phyloP scores from a whole-genome alignment of 2,888 invertebrate species.

The Lordiphosa andalusiaca region DNA sequence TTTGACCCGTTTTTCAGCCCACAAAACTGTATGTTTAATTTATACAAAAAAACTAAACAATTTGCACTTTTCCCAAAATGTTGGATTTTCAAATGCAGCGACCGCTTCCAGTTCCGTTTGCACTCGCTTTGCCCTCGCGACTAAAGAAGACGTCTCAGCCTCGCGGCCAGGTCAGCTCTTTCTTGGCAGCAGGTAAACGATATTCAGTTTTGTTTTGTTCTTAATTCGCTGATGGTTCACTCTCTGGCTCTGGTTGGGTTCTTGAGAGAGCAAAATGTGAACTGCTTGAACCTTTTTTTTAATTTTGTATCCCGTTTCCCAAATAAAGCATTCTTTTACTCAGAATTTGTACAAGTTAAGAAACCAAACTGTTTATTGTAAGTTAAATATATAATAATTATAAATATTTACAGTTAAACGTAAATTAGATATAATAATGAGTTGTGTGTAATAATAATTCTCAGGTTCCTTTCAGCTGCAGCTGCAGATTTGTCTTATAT shows the following conservation, averaged over 20 bases:
- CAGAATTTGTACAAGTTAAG: too few species aligned
- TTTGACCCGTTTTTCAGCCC: background rate
- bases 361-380: too few species aligned
- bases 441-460: too few species aligned
- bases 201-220: conserved; percentile 22
- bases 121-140: conserved; percentile 30
- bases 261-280: background rate
- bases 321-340: too few species aligned
- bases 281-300: too few species aligned
- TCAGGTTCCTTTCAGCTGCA: too few species aligned
- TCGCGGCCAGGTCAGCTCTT: conserved; percentile 32
- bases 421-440: too few species aligned
- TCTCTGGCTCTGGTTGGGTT: conserved; percentile 1
- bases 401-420: too few species aligned
- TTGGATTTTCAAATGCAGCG: background rate
- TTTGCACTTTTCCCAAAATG: conserved; percentile 6
- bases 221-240: conserved; percentile 4
- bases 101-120: conserved; percentile 23
- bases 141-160: conserved; percentile 40
- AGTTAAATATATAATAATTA: too few species aligned
- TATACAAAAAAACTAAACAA: background rate
- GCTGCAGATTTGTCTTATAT: too few species aligned
- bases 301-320: too few species aligned
- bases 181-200: conserved; percentile 33
- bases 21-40: background rate